A percentile compares a stretch with the other conserved stretches of the same genome.
Evolutionary conservation across 2,888 invertebrate genomes (phyloP).

Genomic region (Ophion ventricosus): DNA sequence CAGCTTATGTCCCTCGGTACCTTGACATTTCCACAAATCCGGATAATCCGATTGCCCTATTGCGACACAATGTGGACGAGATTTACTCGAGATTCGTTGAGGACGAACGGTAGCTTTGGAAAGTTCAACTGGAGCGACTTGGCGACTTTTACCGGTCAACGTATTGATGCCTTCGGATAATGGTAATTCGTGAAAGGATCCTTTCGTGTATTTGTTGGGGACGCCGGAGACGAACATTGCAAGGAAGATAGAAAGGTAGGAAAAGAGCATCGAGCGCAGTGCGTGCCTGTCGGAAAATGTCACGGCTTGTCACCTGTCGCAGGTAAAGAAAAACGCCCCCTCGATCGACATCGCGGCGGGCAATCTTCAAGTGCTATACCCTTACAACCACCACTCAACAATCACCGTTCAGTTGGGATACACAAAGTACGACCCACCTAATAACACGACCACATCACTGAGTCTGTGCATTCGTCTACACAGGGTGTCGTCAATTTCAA

Average conservation of each 20-base stretch:
- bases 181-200: constrained; percentile 42
- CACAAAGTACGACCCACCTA: constrained; percentile 65
- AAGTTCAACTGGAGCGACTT: constrained; percentile 61
- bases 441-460: constrained; percentile 54
- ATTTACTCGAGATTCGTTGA: constrained; percentile 36
- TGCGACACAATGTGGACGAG: constrained; percentile 54
- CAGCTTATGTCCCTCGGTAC: neutral
- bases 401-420: constrained; percentile 32
- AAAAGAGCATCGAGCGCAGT: constrained; percentile 49
- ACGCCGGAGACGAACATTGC: neutral
- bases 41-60: constrained; percentile 54
- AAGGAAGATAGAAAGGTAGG: neutral
- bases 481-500: neutral
- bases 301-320: constrained; percentile 70
- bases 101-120: constrained; percentile 46
- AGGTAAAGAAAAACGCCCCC: constrained; percentile 64
- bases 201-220: constrained; percentile 17
- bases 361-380: constrained; percentile 36
- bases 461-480: neutral
- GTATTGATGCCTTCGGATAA: constrained; percentile 54
- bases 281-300: constrained; percentile 64
- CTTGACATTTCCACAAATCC: constrained; percentile 37
- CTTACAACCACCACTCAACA: constrained; percentile 39
- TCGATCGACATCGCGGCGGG: constrained; percentile 38
- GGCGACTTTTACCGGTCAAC: constrained; percentile 51